Percentiles rank a stretch among this genome's conserved stretches.
Evolutionary conservation across 2,797 vertebrate genomes (phyloP).

Genomic region (Cynopterus sphinx): DNA sequence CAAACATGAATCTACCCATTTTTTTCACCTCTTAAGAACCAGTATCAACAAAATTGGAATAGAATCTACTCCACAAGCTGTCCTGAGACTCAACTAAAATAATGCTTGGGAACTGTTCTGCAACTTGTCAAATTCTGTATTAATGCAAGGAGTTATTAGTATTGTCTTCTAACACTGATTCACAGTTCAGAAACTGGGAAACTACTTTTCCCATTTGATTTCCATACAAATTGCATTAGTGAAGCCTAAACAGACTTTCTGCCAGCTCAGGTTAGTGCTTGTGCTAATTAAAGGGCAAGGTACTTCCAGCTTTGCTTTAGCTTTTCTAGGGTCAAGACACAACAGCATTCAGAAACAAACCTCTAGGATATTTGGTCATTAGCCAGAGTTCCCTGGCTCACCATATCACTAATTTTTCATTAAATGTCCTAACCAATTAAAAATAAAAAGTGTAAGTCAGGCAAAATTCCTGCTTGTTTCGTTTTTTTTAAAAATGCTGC

Average conservation of each 20-base stretch:
- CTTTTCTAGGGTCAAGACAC: neutral
- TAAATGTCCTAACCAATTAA: neutral
- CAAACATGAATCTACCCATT: neutral
- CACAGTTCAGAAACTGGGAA: neutral
- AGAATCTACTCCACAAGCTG: neutral
- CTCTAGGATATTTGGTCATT: neutral
- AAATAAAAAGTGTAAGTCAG: neutral
- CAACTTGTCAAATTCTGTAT: neutral
- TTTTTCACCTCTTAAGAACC: neutral
- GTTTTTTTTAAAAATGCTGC: neutral
- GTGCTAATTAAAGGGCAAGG: neutral
- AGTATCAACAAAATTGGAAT: neutral
- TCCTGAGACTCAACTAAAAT: neutral
- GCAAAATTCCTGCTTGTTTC: neutral
- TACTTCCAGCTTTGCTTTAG: neutral
- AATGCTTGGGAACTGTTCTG: neutral
- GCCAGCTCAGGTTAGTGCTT: too few species aligned
- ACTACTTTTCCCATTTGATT: neutral
- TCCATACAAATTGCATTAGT: neutral
- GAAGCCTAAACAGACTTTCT: neutral
- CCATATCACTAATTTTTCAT: neutral
- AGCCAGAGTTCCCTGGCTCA: neutral
- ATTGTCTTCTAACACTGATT: neutral
- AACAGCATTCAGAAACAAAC: neutral
- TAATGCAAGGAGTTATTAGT: neutral